Conservation (phyloP, 2,113 vertebrate genomes). For the Corydoras sp. region DNA sequence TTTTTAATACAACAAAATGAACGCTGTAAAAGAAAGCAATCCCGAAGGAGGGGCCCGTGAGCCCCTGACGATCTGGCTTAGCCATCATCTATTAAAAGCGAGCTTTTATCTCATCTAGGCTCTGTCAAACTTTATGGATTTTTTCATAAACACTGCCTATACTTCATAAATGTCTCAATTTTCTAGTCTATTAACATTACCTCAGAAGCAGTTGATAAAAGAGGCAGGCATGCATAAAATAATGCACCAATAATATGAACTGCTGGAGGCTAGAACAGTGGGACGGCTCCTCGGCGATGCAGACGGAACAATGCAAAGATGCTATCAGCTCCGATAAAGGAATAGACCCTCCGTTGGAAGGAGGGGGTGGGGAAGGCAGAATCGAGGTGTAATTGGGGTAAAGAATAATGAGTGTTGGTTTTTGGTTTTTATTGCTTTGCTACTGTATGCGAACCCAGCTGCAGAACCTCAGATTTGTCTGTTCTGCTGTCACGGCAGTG, state of each 20-base stretch:
- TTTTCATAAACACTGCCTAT: constrained; percentile 98
- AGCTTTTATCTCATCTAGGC: constrained; percentile 93
- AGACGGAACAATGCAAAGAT: constrained; percentile 81
- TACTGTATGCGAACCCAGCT: not conserved
- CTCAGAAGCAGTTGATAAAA: constrained; percentile 97
- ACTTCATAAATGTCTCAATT: constrained; percentile 99
- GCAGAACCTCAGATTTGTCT: not conserved
- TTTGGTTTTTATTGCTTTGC: constrained; percentile 34
- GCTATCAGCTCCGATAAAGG: constrained; percentile 88
- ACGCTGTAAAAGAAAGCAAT: constrained; percentile 88
- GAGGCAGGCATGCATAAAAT: constrained; percentile 93
- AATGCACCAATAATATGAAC: constrained; percentile 91
- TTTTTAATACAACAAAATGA: constrained; percentile 90
- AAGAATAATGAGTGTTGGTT: constrained; percentile 74
- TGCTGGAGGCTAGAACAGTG: constrained; percentile 90
- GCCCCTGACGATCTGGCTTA: constrained; percentile 80
- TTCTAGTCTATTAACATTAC: constrained; percentile 99
- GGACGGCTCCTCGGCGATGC: constrained; percentile 78
- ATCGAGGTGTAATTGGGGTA: constrained; percentile 74
- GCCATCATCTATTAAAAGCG: constrained; percentile 94
- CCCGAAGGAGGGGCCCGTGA: constrained; percentile 87
- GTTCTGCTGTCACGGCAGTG: constrained; percentile 25
- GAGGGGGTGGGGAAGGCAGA: constrained; percentile 51
- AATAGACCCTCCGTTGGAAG: constrained; percentile 82
- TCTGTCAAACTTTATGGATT: constrained; percentile 97